phyloP scores from a whole-genome alignment of 2,113 vertebrate genomes.

The Osmerus eperlanus region DNA sequence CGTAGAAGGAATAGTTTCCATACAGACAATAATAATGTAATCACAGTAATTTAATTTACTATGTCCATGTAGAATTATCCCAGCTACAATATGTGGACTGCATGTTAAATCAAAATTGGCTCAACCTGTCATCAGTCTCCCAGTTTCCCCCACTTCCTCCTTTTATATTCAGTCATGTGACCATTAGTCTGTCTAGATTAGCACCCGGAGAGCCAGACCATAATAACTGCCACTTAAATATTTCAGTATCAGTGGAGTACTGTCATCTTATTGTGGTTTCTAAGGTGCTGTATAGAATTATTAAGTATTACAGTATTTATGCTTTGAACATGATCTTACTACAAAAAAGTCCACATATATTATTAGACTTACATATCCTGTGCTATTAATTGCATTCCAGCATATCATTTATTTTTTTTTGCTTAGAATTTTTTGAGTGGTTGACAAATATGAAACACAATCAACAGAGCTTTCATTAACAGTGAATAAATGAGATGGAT shows the following conservation, averaged over 20 bases:
- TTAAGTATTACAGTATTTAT: too few relatives aligned
- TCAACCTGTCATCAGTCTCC: too few relatives aligned
- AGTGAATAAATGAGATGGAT: background rate
- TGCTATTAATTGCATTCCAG: constrained; percentile 33
- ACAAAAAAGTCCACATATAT: constrained; percentile 14
- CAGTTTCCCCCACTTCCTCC: background rate
- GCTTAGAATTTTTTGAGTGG: constrained; percentile 12
- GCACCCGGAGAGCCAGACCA: constrained; percentile 9
- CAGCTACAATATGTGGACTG: background rate
- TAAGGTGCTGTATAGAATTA: constrained; percentile 10
- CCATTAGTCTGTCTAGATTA: constrained; percentile 23
- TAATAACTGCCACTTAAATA: constrained; percentile 32
- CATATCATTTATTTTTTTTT: too few relatives aligned
- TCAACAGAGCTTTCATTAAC: constrained; percentile 19
- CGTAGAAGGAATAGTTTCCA: background rate
- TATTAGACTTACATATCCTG: constrained; percentile 26
- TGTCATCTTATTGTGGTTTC: constrained; percentile 16
- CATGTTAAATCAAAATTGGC: background rate
- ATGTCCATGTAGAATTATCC: background rate
- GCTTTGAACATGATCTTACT: background rate
- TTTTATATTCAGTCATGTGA: constrained; percentile 20
- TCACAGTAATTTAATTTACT: background rate
- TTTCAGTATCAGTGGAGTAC: constrained; percentile 27
- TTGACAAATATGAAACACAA: constrained; percentile 9
- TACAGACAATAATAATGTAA: background rate